Base-by-base conservation (phyloP, 92 coral and sea anemone species). In the Parazoanthus atlanticus region DNA sequence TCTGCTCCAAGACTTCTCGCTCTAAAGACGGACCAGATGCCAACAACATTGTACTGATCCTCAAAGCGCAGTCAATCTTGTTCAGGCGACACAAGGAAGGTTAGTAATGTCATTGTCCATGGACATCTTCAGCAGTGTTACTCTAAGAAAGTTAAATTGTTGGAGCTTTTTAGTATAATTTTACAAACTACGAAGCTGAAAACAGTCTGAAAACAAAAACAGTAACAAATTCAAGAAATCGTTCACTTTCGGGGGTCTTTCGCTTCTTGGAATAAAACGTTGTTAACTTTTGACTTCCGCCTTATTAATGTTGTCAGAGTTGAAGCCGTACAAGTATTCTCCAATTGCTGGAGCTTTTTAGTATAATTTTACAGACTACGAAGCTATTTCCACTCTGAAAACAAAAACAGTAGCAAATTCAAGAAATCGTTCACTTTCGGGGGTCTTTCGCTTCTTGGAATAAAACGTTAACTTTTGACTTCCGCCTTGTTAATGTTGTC, bases 291-390 rank as follows among this genome's bases (percentile, higher is more conserved):
- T 34, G 30, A 31, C 40, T 47, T 54, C 41, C 23, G 11, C 74
- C 52, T 30, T 8, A 21, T 74, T 15, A 38, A 32, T 46, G 34
- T 0, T 90, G 81, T 1, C 90, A 97, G 99, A 94, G 74, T 92
- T 97, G 52, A 93, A 95, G 75, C 99, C 99, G n/a, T 97, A 97
- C 93, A 97, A 97, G 89, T 97, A 97, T 86, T 92, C 99, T 65
- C n/a, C n/a, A 56, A 13, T 56, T 56, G 5, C 1, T 56, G 65
- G 21, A 56, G 65, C 65, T n/a, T n/a, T n/a, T n/a, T n/a, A n/a
- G n/a, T n/a, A n/a, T n/a, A n/a, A n/a, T n/a, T n/a, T n/a, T n/a
- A n/a, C n/a, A n/a, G n/a, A n/a, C n/a, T 13, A 13, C 11, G 65
- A 56, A 56, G 49, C 49, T 56, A 23, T n/a, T n/a, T n/a, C n/a